phyloP scores from a whole-genome alignment of 2,113 vertebrate genomes.

The Mionectes macconnelli region DNA sequence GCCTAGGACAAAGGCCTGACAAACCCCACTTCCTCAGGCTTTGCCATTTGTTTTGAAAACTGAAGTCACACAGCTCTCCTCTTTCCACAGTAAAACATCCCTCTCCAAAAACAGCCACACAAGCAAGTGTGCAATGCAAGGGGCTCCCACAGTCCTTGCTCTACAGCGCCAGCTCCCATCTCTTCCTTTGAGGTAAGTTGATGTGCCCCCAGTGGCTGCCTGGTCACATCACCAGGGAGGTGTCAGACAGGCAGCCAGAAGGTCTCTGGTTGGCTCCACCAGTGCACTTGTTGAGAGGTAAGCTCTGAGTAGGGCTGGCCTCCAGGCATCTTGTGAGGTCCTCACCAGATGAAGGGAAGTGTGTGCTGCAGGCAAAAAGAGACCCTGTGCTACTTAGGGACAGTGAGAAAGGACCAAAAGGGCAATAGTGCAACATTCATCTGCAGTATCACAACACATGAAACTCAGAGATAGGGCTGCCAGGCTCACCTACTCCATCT shows the following conservation, averaged over 20 bases:
- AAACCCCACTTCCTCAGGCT: not conserved
- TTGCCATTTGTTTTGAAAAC: not conserved
- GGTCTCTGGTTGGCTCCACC: conserved; percentile 5
- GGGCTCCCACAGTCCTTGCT: not conserved
- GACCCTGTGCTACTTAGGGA: not conserved
- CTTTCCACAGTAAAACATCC: not conserved
- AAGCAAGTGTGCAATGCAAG: not conserved
- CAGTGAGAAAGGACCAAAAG: not conserved
- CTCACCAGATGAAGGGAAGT: not conserved
- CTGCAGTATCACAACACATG: not conserved
- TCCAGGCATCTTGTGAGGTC: conserved; percentile 41
- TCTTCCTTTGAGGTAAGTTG: conserved; percentile 64
- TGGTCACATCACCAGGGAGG: conserved; percentile 14
- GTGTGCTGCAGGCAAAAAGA: conserved; percentile 11
- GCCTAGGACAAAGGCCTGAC: not conserved
- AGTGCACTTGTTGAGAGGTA: conserved; percentile 63
- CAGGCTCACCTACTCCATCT: not conserved
- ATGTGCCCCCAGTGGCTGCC: not conserved
- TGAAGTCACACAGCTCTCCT: not conserved
- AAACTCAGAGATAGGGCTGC: not conserved
- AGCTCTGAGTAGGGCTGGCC: conserved; percentile 7
- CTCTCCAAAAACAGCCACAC: not conserved
- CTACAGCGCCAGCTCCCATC: not conserved
- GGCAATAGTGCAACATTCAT: not conserved
- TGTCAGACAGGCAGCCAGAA: conserved; percentile 5